phyloP scores from a whole-genome alignment of 2,113 vertebrate genomes.

The Scartelaos histophorus region DNA sequence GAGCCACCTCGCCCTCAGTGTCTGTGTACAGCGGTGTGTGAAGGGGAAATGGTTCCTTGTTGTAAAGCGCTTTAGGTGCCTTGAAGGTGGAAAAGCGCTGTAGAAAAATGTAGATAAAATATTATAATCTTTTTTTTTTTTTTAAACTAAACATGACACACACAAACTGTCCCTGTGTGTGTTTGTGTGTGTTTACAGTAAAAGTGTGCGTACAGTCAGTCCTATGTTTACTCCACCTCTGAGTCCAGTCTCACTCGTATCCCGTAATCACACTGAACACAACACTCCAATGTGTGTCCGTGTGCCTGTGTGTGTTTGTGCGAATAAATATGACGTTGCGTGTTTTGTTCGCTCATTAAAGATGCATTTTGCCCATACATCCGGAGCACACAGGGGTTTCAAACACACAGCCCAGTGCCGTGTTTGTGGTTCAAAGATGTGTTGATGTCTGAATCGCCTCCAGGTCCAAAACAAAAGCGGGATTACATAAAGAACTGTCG shows the following conservation, averaged over 20 bases:
- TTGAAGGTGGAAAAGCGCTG: no score
- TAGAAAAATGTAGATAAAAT: no score
- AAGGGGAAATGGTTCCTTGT: no score
- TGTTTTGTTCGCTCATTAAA: slow-evolving; percentile 5
- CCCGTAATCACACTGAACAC: not conserved
- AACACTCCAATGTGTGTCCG: not conserved
- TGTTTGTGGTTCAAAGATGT: slow-evolving; percentile 24
- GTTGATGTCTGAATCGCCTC: slow-evolving; percentile 24
- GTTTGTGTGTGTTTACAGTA: not conserved
- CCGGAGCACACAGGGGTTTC: slow-evolving; percentile 1
- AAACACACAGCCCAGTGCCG: not conserved
- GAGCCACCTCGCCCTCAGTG: no score
- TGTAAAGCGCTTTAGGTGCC: no score
- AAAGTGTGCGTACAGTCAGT: not conserved
- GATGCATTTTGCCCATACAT: not conserved
- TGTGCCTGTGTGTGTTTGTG: no score
- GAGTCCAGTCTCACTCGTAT: not conserved
- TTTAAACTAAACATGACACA: no score
- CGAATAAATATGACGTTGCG: not conserved
- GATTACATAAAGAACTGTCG: slow-evolving; percentile 8
- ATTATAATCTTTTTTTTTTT: no score
- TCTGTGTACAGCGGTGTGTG: no score
- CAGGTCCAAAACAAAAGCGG: slow-evolving; percentile 27
- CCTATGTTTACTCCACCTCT: not conserved
- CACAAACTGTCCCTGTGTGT: no score